Percentiles rank a stretch among this genome's conserved stretches.
Conservation (phyloP, 2,888 invertebrate genomes). For the Coelopa pilipes region DNA sequence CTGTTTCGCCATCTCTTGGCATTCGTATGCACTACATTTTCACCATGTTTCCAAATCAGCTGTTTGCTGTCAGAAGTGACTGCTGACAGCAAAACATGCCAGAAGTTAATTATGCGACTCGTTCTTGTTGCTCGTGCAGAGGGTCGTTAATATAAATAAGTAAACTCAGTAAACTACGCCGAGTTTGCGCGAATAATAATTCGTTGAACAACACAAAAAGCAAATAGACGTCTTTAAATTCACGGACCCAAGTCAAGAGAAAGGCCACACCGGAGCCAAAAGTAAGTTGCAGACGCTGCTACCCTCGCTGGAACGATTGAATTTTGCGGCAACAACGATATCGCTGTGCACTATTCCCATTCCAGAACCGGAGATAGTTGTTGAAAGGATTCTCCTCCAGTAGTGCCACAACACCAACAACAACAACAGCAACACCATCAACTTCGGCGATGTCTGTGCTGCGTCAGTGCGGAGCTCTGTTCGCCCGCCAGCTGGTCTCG, state of each 20-base stretch:
- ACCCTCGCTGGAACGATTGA: not conserved
- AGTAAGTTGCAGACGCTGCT: not conserved
- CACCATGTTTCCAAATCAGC: no score
- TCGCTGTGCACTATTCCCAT: not conserved
- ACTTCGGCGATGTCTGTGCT: conserved; percentile 47
- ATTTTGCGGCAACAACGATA: conserved; percentile 4
- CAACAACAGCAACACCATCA: not conserved
- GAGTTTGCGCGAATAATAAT: not conserved
- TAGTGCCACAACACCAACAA: no score
- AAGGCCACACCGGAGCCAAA: not conserved
- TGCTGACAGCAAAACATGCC: conserved; percentile 11
- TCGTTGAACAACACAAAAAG: not conserved
- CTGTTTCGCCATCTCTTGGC: no score
- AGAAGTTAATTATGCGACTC: conserved; percentile 2
- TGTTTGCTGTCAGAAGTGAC: conserved; percentile 9
- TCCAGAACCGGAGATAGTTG: not conserved
- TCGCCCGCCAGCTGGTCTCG: conserved; percentile 41
- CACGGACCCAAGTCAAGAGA: not conserved
- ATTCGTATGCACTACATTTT: no score
- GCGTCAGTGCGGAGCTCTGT: conserved; percentile 50
- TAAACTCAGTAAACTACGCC: not conserved
- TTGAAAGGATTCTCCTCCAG: no score
- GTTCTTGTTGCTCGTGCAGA: not conserved
- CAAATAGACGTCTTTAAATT: not conserved
- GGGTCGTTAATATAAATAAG: not conserved